A percentile compares a stretch with the other conserved stretches of the same genome.
phyloP scores from a whole-genome alignment of 2,888 invertebrate genomes.

The Sinotaia quadrata region DNA sequence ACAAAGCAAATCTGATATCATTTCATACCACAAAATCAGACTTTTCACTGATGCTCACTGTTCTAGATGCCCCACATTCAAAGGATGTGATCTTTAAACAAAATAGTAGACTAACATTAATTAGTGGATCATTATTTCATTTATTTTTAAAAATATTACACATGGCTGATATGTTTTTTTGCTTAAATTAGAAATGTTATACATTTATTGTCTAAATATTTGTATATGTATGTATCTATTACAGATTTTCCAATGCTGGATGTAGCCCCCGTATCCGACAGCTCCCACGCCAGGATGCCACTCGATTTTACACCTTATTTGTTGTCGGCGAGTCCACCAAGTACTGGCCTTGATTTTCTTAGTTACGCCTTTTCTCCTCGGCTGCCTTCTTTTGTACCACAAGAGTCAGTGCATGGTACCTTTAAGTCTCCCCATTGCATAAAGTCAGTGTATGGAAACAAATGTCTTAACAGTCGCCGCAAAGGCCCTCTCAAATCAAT shows the following conservation, averaged over 20 bases:
- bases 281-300: constrained; percentile 55
- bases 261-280: constrained; percentile 40
- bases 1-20: too few relatives aligned
- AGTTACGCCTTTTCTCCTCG: constrained; percentile 36
- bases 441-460: background rate
- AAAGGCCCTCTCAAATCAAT: constrained; percentile 52
- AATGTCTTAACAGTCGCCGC: constrained; percentile 20
- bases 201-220: too few relatives aligned
- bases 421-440: background rate
- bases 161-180: too few relatives aligned
- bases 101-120: too few relatives aligned
- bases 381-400: background rate
- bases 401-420: background rate
- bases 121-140: too few relatives aligned
- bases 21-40: too few relatives aligned
- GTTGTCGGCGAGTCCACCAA: constrained; percentile 66
- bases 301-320: constrained; percentile 68
- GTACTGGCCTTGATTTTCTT: constrained; percentile 57
- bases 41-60: too few relatives aligned
- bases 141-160: too few relatives aligned
- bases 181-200: too few relatives aligned
- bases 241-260: constrained; percentile 62
- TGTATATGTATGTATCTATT: too few relatives aligned
- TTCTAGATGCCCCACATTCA: too few relatives aligned
- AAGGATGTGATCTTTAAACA: too few relatives aligned